Evolutionary conservation across 2,113 vertebrate species (phyloP).

Genomic region (Xenotilapia longispinis): DNA sequence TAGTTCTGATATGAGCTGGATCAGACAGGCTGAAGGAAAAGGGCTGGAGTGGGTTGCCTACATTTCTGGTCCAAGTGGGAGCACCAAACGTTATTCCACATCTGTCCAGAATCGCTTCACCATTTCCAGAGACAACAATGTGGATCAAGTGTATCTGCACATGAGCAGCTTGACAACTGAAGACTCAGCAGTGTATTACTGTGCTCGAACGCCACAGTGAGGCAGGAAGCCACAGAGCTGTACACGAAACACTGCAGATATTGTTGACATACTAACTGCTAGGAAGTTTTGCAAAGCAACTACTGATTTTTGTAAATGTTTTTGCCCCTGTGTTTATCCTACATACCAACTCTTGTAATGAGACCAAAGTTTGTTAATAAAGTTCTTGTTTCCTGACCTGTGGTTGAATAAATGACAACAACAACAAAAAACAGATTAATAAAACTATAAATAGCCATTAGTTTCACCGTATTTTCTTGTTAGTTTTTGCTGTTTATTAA

Average conservation of each 20-base stretch:
- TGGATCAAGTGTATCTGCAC: not conserved
- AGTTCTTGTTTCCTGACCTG: not conserved
- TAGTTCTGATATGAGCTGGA: too few species aligned
- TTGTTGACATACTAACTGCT: not conserved
- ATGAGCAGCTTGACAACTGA: not conserved
- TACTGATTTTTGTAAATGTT: not conserved
- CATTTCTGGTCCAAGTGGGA: not conserved
- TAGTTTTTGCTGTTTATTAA: not conserved
- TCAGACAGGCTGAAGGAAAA: too few species aligned
- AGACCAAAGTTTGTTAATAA: not conserved
- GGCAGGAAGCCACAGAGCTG: fast-evolving
- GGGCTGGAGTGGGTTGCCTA: too few species aligned
- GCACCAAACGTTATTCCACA: fast-evolving
- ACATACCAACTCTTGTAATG: not conserved
- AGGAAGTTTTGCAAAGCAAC: not conserved
- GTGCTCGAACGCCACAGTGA: fast-evolving
- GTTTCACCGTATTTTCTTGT: not conserved
- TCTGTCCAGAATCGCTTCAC: not conserved
- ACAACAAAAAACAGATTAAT: not conserved
- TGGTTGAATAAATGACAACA: not conserved
- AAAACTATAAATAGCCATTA: not conserved
- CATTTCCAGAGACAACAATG: not conserved
- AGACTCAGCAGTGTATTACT: fast-evolving
- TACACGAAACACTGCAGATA: not conserved
- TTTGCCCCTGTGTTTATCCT: not conserved